Percentiles rank a stretch among this genome's conserved stretches.
These are phyloP conservation scores for Epinotia bilunana DNA, from an alignment of 2,888 invertebrate species.

Conservation along the genomic window DNA sequence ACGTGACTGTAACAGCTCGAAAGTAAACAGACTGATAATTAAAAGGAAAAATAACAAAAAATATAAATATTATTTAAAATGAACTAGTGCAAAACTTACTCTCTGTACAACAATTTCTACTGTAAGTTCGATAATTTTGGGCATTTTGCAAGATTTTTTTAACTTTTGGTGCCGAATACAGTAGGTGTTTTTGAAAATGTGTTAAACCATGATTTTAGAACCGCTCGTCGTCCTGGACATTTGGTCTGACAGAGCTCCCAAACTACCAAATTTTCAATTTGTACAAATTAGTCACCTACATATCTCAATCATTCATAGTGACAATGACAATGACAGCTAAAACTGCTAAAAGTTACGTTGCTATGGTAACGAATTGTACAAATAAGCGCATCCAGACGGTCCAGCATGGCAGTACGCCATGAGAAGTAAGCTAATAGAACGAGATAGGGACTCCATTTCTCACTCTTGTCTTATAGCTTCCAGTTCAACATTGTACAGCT, in stretches of 20 bases:
- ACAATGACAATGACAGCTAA: conserved; percentile 25
- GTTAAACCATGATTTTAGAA: conserved; percentile 23
- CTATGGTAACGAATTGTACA: conserved; percentile 16
- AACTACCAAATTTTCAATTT: neutral
- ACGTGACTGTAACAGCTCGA: neutral
- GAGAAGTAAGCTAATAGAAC: too few species aligned
- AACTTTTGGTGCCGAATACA: conserved; percentile 21
- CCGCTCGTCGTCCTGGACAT: neutral
- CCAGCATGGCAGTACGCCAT: too few species aligned
- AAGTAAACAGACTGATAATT: neutral
- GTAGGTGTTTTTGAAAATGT: neutral
- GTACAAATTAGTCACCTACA: neutral
- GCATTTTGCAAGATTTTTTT: conserved; percentile 63
- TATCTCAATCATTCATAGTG: neutral
- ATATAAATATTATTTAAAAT: neutral
- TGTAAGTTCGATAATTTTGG: conserved; percentile 84
- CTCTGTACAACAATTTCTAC: conserved; percentile 84
- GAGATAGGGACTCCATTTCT: too few species aligned
- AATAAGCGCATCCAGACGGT: neutral
- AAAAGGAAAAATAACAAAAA: neutral
- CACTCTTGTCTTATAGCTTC: too few species aligned
- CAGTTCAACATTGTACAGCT: too few species aligned
- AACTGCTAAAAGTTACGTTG: neutral
- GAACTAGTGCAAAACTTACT: conserved; percentile 62
- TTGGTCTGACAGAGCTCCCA: neutral